phyloP scores from a whole-genome alignment of 1,140 invertebrate genomes.

The Luehdorfia chinensis region DNA sequence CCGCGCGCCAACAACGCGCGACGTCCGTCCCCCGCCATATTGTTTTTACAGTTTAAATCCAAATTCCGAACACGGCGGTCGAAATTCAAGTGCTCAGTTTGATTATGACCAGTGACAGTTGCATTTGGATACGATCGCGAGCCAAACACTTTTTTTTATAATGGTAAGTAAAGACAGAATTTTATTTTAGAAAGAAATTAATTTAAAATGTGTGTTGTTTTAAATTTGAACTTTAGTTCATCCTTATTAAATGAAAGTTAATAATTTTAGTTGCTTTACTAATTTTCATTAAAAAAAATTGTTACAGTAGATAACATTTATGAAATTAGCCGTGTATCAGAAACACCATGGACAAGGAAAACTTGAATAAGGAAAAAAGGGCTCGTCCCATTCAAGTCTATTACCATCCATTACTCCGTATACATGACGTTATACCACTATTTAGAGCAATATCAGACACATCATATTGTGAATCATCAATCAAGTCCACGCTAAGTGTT shows the following conservation, averaged over 20 bases:
- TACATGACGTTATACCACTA: constrained; percentile 44
- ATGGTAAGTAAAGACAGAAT: no score
- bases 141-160: constrained; percentile 25
- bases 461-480: constrained; percentile 50
- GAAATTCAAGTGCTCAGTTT: constrained; percentile 49
- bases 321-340: no score
- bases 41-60: constrained; percentile 49
- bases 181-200: no score
- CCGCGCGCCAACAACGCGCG: constrained; percentile 42
- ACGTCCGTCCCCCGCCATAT: constrained; percentile 36
- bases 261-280: not conserved
- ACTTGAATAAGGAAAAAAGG: constrained; percentile 28
- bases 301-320: not conserved
- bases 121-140: constrained; percentile 38
- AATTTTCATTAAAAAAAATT: not conserved
- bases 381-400: constrained; percentile 26
- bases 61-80: constrained; percentile 51
- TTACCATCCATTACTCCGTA: constrained; percentile 20
- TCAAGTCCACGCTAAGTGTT: constrained; percentile 50
- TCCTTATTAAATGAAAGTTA: no score
- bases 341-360: not conserved
- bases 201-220: no score
- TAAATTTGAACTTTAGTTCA: constrained; percentile 1
- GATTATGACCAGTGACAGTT: constrained; percentile 58
- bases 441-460: constrained; percentile 43